Conservation (phyloP, 1,140 invertebrate genomes). For the Dendrolimus punctatus region DNA sequence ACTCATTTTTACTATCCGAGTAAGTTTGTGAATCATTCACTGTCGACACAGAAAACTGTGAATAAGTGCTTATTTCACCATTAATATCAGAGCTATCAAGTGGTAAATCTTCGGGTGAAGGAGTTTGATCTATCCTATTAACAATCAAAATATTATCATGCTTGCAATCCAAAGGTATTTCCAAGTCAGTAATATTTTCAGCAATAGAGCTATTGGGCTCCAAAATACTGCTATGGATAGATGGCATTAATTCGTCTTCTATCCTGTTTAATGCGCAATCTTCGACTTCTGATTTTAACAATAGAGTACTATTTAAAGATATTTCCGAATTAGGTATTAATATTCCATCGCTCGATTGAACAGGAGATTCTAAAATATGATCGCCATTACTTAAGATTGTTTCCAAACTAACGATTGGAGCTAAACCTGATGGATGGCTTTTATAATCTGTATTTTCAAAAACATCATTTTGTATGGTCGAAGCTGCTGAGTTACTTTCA, state of each 20-base stretch:
- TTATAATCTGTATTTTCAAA: slow-evolving; percentile 44
- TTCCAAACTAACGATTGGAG: slow-evolving; percentile 41
- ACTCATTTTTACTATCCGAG: slow-evolving; percentile 72
- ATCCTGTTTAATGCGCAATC: slow-evolving; percentile 35
- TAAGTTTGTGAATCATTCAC: slow-evolving; percentile 67
- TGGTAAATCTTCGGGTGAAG: slow-evolving; percentile 86
- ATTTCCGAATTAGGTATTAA: too few relatives aligned
- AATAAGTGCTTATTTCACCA: slow-evolving; percentile 68
- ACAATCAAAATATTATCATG: slow-evolving; percentile 50
- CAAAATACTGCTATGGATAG: slow-evolving; percentile 69
- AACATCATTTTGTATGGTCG: slow-evolving; percentile 63
- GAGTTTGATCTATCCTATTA: slow-evolving; percentile 79
- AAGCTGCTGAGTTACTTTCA: slow-evolving; percentile 63
- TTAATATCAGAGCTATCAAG: slow-evolving; percentile 77
- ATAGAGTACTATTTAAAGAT: background rate
- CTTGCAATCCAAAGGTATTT: slow-evolving; percentile 71
- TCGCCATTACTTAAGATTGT: slow-evolving; percentile 28
- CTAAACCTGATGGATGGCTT: slow-evolving; percentile 22
- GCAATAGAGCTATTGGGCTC: slow-evolving; percentile 67
- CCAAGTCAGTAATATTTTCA: slow-evolving; percentile 74
- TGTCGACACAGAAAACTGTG: slow-evolving; percentile 59
- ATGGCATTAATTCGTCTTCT: slow-evolving; percentile 68
- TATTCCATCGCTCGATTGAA: background rate
- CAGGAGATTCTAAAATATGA: slow-evolving; percentile 8
- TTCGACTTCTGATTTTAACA: slow-evolving; percentile 15